phyloP scores from a whole-genome alignment of 2,113 vertebrate genomes.

The Hypomesus transpacificus region DNA sequence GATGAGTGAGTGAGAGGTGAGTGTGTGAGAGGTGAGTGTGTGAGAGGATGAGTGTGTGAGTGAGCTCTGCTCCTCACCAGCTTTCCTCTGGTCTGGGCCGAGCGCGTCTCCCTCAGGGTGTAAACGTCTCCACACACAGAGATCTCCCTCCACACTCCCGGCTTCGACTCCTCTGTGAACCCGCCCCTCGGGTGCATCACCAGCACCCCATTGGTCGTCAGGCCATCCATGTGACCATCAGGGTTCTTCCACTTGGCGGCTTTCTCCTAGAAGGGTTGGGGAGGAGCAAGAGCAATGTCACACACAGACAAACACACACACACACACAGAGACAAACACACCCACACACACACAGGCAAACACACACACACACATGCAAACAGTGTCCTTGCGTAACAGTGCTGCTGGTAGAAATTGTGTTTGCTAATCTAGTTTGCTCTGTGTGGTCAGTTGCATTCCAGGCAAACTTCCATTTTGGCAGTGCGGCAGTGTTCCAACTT shows the following conservation, averaged over 20 bases:
- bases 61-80: constrained; percentile 77
- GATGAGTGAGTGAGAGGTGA: constrained; percentile 23
- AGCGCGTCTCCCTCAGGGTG: constrained; percentile 92
- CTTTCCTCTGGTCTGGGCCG: constrained; percentile 92
- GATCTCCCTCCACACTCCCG: constrained; percentile 95
- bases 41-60: constrained; percentile 75
- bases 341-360: background rate
- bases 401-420: background rate
- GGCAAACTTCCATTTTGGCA: no score
- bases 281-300: background rate
- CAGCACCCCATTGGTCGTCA: constrained; percentile 95
- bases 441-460: no score
- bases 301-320: background rate
- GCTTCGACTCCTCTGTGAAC: constrained; percentile 93
- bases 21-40: no score
- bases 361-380: background rate
- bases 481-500: no score
- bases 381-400: background rate
- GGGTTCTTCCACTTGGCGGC: constrained; percentile 99
- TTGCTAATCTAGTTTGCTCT: constrained; percentile 9
- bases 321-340: background rate
- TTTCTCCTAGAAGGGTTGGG: constrained; percentile 79
- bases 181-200: constrained; percentile 97
- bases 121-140: constrained; percentile 97
- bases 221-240: constrained; percentile 96